Base-by-base conservation (phyloP, 2,113 vertebrate genomes). In the Grammatotria lemairii region DNA sequence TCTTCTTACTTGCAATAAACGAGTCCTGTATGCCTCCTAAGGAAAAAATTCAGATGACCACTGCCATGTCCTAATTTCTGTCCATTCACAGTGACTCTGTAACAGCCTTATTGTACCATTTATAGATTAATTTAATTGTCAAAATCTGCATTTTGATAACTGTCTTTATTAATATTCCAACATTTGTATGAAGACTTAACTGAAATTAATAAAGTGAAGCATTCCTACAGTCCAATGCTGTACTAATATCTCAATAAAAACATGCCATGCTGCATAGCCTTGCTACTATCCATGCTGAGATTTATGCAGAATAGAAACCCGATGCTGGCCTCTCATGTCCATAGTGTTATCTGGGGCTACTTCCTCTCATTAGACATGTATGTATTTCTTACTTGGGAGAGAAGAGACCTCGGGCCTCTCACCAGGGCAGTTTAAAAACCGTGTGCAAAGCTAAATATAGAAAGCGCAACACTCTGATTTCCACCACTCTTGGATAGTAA, bases 1-100 rank as follows among this genome's bases (percentile, higher is more conserved):
- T 92, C 8, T 92, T 82, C 79, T 91, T 88, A 85, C 80, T 90
- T 94, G 94, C 93, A 92, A 93, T 92, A 94, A 95, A 92, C 73
- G 49, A 75, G 65, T 79, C 83, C 75, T 84, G 38, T 90, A 40
- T 86, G 86, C 68, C 79, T 87, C 78, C 83, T 28, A 58, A 68
- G 31, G 51, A 87, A 84, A 68, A 51, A 26, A 45, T 75, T 79
- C 65, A 70, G 70, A 88, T 86, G 21, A 54, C 84, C 82, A 88
- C 91, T 89, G 86, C 91, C 88, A 73, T 81, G 82, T 86, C 58
- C 70, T 84, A 28, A 84, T 85, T 55, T 88, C 63, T 90, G 89
- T 92, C 38, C 84, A 47, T 82, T 82, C 82, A 87, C 87, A 84
- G 85, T 81, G 82, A 86, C 63, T 84, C 85, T n/a, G 85, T 63